Conservation (phyloP, 2,797 vertebrate species). For the Basileuterus tristriatus region DNA sequence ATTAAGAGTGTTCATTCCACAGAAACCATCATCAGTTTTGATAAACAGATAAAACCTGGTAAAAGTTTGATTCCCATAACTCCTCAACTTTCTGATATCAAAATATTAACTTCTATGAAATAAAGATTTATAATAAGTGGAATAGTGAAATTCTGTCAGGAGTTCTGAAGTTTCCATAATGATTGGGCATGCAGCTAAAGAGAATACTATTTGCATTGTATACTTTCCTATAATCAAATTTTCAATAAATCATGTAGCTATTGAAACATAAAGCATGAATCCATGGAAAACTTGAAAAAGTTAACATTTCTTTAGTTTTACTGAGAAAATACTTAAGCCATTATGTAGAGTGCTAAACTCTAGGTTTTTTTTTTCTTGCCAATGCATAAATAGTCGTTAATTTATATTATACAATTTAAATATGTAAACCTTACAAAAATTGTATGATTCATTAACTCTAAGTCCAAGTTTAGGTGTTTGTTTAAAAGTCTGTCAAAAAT, state of each 20-base stretch:
- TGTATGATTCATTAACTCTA: not conserved
- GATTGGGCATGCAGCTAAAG: not conserved
- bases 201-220: not conserved
- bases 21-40: not conserved
- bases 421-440: not conserved
- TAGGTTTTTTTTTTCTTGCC: not conserved
- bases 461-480: not conserved
- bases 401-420: not conserved
- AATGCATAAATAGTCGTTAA: not conserved
- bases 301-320: not conserved
- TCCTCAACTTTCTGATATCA: not conserved
- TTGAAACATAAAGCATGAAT: not conserved
- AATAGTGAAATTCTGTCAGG: not conserved
- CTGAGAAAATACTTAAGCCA: not conserved
- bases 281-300: not conserved
- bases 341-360: not conserved
- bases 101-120: not conserved
- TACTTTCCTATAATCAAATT: not conserved
- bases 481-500: not conserved
- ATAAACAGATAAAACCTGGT: not conserved
- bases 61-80: not conserved
- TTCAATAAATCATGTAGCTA: not conserved
- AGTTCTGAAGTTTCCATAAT: not conserved
- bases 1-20: not conserved
- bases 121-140: not conserved